Evolutionary conservation across 2,888 invertebrate species (phyloP), one percentile per base, ranked within the genome.

Genomic region (Ennomos fuscantarius): DNA sequence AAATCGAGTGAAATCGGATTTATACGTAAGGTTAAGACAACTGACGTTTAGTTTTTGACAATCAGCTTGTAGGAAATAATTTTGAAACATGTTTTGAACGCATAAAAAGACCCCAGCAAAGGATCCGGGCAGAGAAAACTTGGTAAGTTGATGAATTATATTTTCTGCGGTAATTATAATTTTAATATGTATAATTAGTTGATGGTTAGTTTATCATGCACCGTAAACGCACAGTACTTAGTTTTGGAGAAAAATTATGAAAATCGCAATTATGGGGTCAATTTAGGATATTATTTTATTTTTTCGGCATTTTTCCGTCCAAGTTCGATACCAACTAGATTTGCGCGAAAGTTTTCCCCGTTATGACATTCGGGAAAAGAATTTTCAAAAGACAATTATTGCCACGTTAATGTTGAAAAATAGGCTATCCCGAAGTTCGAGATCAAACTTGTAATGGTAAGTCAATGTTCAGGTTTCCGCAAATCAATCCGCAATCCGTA

Each of bases 11-110:
- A 78, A 84, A 84, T 79, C 76, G 78, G 72, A 76, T 70, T 76
- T 78, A 73, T 77, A 82, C 78, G 74, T 87, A 87, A 86, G 84
- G 82, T 79, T 86, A 86, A 82, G 77, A 79, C 69, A 68, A 74
- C 64, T 31, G 58, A 58, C 58, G 36, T 49, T 45, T 57, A 39
- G 71, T 70, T 77, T 63, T 82, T 86, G 84, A 82, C 84, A 82
- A 73, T 69, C 75, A 66, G 70, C 66, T 72, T 74, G 55, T 76
- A 74, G 77, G 72, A 72, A 65, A 70, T 68, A 74, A 73, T 67
- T 72, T 69, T 78, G 66, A 70, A 82, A 66, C 72, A 89, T 89
- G 89, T 79, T 81, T 79, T 87, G 78, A 82, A 67, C 63, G 65
- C 60, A 69, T 33, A 36, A 67, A 63, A 52, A 58, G 48, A 51